Conservation (phyloP, 2,113 vertebrate species). For the Heptranchias perlo region DNA sequence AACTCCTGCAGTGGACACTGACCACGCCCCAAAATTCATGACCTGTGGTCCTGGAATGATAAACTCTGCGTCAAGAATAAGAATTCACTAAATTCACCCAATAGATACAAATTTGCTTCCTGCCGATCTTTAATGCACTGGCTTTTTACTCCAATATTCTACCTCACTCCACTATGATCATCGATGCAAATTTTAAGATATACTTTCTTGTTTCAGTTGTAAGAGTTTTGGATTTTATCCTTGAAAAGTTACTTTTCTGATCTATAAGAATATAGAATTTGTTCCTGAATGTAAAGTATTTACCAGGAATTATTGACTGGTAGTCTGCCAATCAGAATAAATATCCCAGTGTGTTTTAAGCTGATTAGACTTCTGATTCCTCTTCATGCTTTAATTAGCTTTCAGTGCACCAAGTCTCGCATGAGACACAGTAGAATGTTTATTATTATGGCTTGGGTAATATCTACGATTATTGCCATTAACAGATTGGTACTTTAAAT, state of each 20-base stretch:
- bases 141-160: too few relatives aligned
- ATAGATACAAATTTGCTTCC: too few relatives aligned
- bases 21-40: too few relatives aligned
- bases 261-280: not conserved
- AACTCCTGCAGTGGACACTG: too few relatives aligned
- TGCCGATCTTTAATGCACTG: too few relatives aligned
- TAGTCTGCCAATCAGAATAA: not conserved
- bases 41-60: too few relatives aligned
- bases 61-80: too few relatives aligned
- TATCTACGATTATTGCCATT: not conserved
- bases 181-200: not conserved
- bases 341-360: not conserved
- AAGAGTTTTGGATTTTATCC: not conserved
- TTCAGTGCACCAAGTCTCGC: not conserved
- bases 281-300: not conserved
- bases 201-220: not conserved
- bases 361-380: not conserved
- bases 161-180: not conserved
- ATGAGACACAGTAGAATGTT: not conserved
- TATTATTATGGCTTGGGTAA: not conserved
- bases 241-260: not conserved
- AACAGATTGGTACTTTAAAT: not conserved
- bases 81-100: too few relatives aligned
- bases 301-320: not conserved
- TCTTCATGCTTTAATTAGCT: not conserved